Evolutionary conservation across 2,113 vertebrate species (phyloP), one percentile per base, ranked within the genome.

Genomic region (Seriola quinqueradiata): DNA sequence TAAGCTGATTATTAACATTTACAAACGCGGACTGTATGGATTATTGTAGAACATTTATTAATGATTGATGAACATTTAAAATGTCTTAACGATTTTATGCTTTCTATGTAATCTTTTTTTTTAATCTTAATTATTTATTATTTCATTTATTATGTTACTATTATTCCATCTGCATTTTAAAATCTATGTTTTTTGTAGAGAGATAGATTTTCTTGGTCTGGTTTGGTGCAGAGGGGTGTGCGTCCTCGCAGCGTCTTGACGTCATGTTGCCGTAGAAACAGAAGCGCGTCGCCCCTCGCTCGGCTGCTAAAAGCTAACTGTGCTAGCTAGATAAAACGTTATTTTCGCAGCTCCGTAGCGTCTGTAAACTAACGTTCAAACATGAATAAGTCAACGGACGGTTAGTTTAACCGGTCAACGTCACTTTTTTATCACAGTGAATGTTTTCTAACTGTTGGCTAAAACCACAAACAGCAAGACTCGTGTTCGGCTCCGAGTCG

Each of bases 181-280:
- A 28, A 28, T 28, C 28, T 28, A 28, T 28, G 28, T 28, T 28
- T 28, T 28, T 28, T 28, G 28, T 28, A 28, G 28, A 2, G 28
- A 28, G 28, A 28, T 28, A 28, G 28, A 28, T 28, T 28, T 28
- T 28, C 2, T 28, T 28, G 28, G 28, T 28, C 28, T 28, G 28
- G 3, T 28, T 61, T 61, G 69, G 64, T 70, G 79, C 82, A 83
- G 66, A 69, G 75, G 11, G 48, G 10, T 13, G 4, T 23, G 34
- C 4, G 48, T 11, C 48, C 77, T 77, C 77, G 72, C 59, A 11
- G 21, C 9, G 21, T 78, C 1, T 79, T 90, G 84, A 86, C 83
- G 83, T 89, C 73, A 61, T 11, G 87, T 89, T 83, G 12, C 87
- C 76, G 14, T 90, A 79, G 85, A 63, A 81, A 92, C 88, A 42